These are phyloP conservation scores for Carduelis carduelis DNA, from an alignment of 2,797 vertebrate species.

Conservation along the genomic window DNA sequence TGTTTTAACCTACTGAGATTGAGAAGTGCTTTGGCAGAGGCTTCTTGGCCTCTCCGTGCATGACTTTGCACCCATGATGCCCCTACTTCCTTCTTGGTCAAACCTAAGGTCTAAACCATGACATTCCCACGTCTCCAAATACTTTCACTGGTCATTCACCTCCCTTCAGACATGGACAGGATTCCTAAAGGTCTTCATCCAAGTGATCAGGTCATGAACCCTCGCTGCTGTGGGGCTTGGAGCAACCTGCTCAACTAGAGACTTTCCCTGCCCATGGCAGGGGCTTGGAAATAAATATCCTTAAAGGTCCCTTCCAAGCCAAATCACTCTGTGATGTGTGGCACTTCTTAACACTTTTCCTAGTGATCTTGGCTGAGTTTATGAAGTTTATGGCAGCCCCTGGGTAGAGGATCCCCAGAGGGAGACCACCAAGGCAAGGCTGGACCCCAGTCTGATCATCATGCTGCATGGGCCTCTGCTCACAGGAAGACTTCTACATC, in stretches of 20 bases:
- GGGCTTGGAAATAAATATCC: not conserved
- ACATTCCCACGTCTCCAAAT: not conserved
- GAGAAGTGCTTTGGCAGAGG: not conserved
- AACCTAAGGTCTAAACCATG: not conserved
- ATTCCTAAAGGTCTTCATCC: not conserved
- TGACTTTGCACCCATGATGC: not conserved
- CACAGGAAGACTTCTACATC: not conserved
- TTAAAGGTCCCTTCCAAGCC: not conserved
- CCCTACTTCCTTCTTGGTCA: not conserved
- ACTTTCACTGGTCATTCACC: not conserved
- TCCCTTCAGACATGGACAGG: not conserved
- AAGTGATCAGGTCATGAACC: not conserved
- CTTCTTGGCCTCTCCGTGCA: not conserved
- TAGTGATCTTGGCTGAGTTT: not conserved
- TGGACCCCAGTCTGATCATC: not conserved
- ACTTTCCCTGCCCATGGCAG: fast-evolving
- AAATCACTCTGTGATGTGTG: not conserved
- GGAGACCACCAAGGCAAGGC: not conserved
- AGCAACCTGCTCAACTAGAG: not conserved
- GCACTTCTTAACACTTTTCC: not conserved
- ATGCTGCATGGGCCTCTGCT: fast-evolving
- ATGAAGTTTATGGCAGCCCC: not conserved
- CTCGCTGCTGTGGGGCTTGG: not conserved
- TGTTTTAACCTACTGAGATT: not conserved
- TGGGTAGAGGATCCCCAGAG: not conserved